Evolutionary conservation across 2,888 invertebrate genomes (phyloP).

Genomic region (Heliconius erato): DNA sequence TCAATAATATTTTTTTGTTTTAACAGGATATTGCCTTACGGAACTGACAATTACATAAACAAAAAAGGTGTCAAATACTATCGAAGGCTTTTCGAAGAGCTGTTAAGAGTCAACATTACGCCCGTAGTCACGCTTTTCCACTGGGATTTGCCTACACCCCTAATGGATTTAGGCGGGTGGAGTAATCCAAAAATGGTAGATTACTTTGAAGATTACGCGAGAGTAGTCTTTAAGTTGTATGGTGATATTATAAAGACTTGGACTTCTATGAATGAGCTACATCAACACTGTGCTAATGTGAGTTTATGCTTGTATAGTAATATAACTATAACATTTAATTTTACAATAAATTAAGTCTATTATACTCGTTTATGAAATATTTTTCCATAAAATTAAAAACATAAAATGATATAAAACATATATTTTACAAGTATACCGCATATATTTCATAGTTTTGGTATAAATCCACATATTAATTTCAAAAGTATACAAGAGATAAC

Average conservation of each 20-base stretch:
- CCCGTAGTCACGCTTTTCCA: slow-evolving; percentile 90
- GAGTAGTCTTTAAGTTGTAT: slow-evolving; percentile 84
- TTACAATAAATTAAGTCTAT: neutral
- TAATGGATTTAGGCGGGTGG: slow-evolving; percentile 85
- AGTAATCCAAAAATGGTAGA: slow-evolving; percentile 81
- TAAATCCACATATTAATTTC: neutral
- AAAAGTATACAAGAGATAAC: neutral
- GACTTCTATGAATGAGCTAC: slow-evolving; percentile 92
- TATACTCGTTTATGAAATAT: neutral
- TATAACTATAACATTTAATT: neutral
- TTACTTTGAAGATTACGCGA: slow-evolving; percentile 85
- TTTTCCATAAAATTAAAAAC: neutral
- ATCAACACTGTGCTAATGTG: slow-evolving; percentile 81
- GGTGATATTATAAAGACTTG: slow-evolving; percentile 89
- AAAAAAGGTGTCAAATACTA: slow-evolving; percentile 90
- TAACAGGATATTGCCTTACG: slow-evolving; percentile 89
- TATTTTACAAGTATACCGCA: neutral
- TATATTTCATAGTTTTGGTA: neutral
- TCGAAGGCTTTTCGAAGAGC: slow-evolving; percentile 89
- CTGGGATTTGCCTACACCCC: slow-evolving; percentile 84
- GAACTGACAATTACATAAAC: slow-evolving; percentile 88
- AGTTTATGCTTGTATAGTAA: slow-evolving; percentile 53
- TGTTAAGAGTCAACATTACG: slow-evolving; percentile 87
- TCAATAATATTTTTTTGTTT: neutral
- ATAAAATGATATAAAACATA: too few relatives aligned